Evolutionary conservation across 1,140 invertebrate species (phyloP).

Genomic region (Cylas formicarius): DNA sequence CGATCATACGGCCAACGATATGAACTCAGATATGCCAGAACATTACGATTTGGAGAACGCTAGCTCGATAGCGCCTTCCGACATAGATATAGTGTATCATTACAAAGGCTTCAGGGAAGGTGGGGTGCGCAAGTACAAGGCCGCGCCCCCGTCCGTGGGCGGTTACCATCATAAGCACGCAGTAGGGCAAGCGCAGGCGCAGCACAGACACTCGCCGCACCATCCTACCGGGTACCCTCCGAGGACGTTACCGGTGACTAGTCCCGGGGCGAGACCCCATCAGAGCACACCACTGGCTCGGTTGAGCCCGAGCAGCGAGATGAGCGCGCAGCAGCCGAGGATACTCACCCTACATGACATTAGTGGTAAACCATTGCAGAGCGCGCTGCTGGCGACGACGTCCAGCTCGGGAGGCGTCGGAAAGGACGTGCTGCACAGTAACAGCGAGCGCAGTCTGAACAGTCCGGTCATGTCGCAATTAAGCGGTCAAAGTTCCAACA

Average conservation of each 20-base stretch:
- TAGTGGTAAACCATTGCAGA: conserved; percentile 84
- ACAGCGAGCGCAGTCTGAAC: conserved; percentile 82
- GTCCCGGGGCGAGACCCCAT: conserved; percentile 56
- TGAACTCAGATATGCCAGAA: conserved; percentile 81
- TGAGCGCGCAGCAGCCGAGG: conserved; percentile 82
- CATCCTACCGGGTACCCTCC: conserved; percentile 55
- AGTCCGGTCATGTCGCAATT: conserved; percentile 86
- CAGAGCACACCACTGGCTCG: conserved; percentile 85
- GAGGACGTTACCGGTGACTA: conserved; percentile 58
- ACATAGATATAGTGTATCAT: conserved; percentile 94
- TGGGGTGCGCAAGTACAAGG: conserved; percentile 79
- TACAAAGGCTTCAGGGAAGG: conserved; percentile 86
- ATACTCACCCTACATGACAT: conserved; percentile 90
- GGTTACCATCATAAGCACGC: conserved; percentile 74
- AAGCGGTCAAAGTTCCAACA: conserved; percentile 73
- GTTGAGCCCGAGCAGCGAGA: conserved; percentile 83
- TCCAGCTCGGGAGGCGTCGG: conserved; percentile 78
- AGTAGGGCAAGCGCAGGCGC: conserved; percentile 48
- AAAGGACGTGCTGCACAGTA: conserved; percentile 75
- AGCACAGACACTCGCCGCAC: conserved; percentile 66
- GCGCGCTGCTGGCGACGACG: conserved; percentile 77
- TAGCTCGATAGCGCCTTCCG: conserved; percentile 92
- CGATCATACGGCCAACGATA: conserved; percentile 52
- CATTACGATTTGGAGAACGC: conserved; percentile 97
- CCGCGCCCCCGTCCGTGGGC: conserved; percentile 64